Evolutionary conservation across 2,888 invertebrate species (phyloP).

Genomic region (Synanthedon tipuliformis): DNA sequence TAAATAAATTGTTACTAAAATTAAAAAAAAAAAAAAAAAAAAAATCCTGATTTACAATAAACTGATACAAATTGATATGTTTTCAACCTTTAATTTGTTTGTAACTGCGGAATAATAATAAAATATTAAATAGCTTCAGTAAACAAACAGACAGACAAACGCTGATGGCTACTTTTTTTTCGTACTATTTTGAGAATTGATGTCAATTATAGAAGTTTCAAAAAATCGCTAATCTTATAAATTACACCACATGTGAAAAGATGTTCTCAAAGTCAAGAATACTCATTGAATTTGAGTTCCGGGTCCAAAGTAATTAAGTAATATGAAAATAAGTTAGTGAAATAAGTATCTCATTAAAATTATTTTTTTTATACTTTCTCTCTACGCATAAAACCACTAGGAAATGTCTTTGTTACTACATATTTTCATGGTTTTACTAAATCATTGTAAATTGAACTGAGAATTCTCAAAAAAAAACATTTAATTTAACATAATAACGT

Average conservation of each 20-base stretch:
- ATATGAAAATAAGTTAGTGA: background rate
- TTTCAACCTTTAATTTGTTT: no score
- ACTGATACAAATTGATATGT: no score
- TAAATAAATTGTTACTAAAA: no score
- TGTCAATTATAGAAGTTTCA: no score
- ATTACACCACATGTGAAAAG: background rate
- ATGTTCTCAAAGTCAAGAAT: slow-evolving; percentile 5
- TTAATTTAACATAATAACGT: background rate
- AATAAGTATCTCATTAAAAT: background rate
- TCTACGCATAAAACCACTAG: background rate
- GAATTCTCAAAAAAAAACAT: background rate
- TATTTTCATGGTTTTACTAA: background rate
- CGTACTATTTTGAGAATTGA: no score
- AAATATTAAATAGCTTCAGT: no score
- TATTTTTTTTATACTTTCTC: background rate
- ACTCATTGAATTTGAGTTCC: slow-evolving; percentile 8
- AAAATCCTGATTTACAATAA: no score
- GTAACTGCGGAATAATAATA: no score
- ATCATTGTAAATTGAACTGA: background rate
- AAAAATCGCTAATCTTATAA: no score
- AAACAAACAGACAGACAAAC: no score
- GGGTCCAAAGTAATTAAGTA: slow-evolving; percentile 8
- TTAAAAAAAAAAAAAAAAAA: no score
- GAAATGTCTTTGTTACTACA: background rate
- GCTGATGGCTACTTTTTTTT: no score